A percentile compares a stretch with the other conserved stretches of the same genome.
phyloP scores from a whole-genome alignment of 2,797 vertebrate genomes.

The Pseudotriccus pelzelni region DNA sequence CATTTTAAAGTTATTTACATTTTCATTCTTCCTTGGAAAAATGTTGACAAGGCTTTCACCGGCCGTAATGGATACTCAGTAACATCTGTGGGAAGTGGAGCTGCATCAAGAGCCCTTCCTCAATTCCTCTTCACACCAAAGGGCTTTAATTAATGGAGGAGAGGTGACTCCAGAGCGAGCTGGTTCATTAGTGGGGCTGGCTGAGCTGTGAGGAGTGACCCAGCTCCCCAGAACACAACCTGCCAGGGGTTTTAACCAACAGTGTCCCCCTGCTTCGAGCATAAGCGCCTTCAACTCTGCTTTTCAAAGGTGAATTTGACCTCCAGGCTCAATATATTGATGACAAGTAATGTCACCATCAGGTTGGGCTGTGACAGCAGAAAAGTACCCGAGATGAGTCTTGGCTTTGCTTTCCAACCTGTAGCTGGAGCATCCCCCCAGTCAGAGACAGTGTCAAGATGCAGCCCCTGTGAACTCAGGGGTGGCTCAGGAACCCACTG shows the following conservation, averaged over 20 bases:
- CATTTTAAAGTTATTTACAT: conserved; percentile 79
- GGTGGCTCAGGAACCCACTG: not conserved
- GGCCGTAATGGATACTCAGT: conserved; percentile 21
- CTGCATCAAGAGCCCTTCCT: conserved; percentile 15
- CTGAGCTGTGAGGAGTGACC: not conserved
- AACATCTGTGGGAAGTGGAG: not conserved
- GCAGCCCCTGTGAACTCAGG: not conserved
- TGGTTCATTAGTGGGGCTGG: conserved; percentile 43
- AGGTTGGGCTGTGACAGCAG: not conserved
- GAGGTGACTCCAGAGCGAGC: conserved; percentile 58
- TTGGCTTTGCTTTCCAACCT: not conserved
- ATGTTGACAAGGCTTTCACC: conserved; percentile 77
- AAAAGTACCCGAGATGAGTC: accelerated
- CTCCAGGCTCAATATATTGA: not conserved
- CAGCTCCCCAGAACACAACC: not conserved
- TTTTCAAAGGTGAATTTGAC: not conserved
- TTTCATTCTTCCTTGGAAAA: conserved; percentile 75
- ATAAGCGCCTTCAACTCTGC: accelerated
- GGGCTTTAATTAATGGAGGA: conserved; percentile 68
- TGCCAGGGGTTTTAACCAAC: not conserved
- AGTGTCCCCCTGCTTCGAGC: not conserved
- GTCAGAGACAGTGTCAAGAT: accelerated
- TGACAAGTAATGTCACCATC: not conserved
- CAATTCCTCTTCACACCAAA: not conserved
- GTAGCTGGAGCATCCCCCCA: no score